These are phyloP conservation scores for Chloebia gouldiae DNA, from an alignment of 2,113 vertebrate genomes.

Conservation along the genomic window DNA sequence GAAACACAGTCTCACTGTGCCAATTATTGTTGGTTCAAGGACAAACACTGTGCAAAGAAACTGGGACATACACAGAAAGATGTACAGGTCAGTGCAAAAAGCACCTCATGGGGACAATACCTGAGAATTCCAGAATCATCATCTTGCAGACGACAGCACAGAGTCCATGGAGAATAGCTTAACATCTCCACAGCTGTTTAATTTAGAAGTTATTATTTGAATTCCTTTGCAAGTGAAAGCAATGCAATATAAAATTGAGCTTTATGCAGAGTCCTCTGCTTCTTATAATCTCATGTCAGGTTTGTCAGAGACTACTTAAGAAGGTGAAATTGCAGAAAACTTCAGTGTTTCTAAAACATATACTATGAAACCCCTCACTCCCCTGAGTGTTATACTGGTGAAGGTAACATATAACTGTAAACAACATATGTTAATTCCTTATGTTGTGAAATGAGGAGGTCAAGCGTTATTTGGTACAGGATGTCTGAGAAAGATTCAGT, in stretches of 20 bases:
- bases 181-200: conserved; percentile 65
- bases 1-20: conserved; percentile 23
- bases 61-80: conserved; percentile 28
- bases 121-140: conserved; percentile 56
- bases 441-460: conserved; percentile 39
- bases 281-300: neutral
- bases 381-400: conserved; percentile 35
- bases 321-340: conserved; percentile 44
- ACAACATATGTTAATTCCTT: conserved; percentile 64
- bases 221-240: conserved; percentile 35
- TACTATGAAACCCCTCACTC: neutral
- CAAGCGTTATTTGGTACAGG: conserved; percentile 52
- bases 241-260: conserved; percentile 24
- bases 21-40: conserved; percentile 56
- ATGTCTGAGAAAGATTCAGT: conserved; percentile 36
- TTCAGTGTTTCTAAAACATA: conserved; percentile 13
- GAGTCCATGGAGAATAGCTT: conserved; percentile 32
- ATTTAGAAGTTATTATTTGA: conserved; percentile 59
- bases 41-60: conserved; percentile 42
- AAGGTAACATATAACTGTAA: conserved; percentile 53
- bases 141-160: conserved; percentile 46
- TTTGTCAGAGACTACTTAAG: conserved; percentile 25
- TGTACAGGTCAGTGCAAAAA: conserved; percentile 62
- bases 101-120: conserved; percentile 55
- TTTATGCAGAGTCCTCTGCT: neutral